phyloP scores from a whole-genome alignment of 1,140 invertebrate genomes.

The Drosophila parabipectinata region DNA sequence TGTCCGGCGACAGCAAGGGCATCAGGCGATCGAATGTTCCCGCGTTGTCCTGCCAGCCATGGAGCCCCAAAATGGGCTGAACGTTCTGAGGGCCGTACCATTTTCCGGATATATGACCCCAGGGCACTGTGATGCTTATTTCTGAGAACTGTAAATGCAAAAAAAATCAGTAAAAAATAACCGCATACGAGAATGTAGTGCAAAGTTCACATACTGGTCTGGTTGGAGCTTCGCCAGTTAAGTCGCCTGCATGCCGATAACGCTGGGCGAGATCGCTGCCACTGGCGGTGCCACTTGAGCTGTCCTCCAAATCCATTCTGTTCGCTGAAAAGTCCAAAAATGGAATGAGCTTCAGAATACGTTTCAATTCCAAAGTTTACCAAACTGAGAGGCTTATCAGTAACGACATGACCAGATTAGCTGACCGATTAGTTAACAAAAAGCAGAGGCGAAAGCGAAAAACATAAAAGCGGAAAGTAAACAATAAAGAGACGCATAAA shows the following conservation, averaged over 20 bases:
- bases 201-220: constrained; percentile 71
- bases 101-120: constrained; percentile 91
- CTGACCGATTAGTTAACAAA: constrained; percentile 52
- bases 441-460: constrained; percentile 11
- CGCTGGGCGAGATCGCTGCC: constrained; percentile 58
- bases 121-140: constrained; percentile 90
- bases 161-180: background rate
- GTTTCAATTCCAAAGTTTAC: constrained; percentile 71
- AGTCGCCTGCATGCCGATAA: constrained; percentile 76
- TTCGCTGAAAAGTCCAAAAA: constrained; percentile 37
- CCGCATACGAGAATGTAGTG: background rate
- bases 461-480: constrained; percentile 41
- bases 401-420: constrained; percentile 43
- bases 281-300: constrained; percentile 33
- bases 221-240: constrained; percentile 71
- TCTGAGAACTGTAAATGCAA: constrained; percentile 85
- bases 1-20: constrained; percentile 86
- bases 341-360: constrained; percentile 47
- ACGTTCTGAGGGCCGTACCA: constrained; percentile 88
- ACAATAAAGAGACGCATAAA: constrained; percentile 25
- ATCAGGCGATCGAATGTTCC: constrained; percentile 89
- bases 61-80: constrained; percentile 88
- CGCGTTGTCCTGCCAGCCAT: constrained; percentile 92
- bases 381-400: constrained; percentile 48
- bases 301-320: constrained; percentile 59